Evolutionary conservation across 2,888 invertebrate species (phyloP).

Genomic region (Nebria brevicollis): DNA sequence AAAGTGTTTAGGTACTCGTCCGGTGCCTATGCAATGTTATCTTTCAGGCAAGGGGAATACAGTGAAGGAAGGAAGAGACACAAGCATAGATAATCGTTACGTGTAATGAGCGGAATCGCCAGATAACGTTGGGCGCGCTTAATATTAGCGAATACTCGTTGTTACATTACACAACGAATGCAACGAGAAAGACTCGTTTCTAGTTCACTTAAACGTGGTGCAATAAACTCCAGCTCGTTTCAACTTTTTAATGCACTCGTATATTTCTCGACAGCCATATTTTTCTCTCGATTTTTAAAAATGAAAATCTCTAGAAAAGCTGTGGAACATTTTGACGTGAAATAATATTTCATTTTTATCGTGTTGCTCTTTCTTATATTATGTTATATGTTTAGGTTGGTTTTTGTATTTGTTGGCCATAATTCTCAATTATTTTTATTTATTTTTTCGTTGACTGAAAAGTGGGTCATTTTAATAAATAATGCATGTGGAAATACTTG

Average conservation of each 20-base stretch:
- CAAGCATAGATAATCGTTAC: conserved; percentile 54
- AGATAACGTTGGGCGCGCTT: conserved; percentile 55
- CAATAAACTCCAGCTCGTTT: conserved; percentile 33
- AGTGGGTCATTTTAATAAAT: no score
- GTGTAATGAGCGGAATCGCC: conserved; percentile 57
- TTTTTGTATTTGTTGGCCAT: background rate
- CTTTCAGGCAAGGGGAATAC: background rate
- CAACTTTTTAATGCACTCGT: conserved; percentile 38
- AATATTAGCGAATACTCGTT: conserved; percentile 53
- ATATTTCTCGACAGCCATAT: conserved; percentile 24
- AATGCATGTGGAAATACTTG: no score
- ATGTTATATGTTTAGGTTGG: background rate
- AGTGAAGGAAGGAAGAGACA: conserved; percentile 39
- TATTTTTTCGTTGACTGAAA: no score
- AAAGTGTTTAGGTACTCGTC: conserved; percentile 38
- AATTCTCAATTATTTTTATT: background rate
- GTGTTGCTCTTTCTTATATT: background rate
- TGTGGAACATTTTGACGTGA: conserved; percentile 1
- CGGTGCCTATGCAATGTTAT: background rate
- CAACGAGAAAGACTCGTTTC: conserved; percentile 22
- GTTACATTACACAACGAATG: conserved; percentile 24
- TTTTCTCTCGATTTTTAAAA: conserved; percentile 27
- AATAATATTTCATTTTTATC: background rate
- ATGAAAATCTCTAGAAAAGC: background rate
- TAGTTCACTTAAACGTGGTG: conserved; percentile 38